phyloP scores from a whole-genome alignment of 2,888 invertebrate species.

The Aethes cnicana region DNA sequence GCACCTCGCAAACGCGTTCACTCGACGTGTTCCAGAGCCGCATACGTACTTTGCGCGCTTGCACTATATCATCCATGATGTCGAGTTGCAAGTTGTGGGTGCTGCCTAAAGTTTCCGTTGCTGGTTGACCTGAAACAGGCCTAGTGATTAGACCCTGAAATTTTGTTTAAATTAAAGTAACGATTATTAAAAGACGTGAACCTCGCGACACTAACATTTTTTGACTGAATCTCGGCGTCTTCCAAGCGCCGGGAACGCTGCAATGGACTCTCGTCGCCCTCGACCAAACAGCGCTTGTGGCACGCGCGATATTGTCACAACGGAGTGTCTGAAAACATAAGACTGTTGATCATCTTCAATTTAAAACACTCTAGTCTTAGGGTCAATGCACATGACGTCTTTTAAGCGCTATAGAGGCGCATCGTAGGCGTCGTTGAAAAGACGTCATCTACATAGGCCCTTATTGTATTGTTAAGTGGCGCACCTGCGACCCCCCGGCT shows the following conservation, averaged over 20 bases:
- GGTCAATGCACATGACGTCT: no score
- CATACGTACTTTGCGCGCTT: conserved; percentile 90
- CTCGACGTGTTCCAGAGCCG: conserved; percentile 92
- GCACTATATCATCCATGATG: conserved; percentile 94
- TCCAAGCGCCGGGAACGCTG: conserved; percentile 86
- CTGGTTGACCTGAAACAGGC: conserved; percentile 83
- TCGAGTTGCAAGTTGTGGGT: conserved; percentile 92
- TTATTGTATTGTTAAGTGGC: no score
- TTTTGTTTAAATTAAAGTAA: no score
- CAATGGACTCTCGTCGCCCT: conserved; percentile 90
- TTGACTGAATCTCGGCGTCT: conserved; percentile 72
- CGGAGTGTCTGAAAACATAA: conserved; percentile 85
- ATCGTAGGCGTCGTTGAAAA: no score
- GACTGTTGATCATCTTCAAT: conserved; percentile 2
- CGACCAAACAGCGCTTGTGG: conserved; percentile 89
- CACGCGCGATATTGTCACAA: conserved; percentile 92
- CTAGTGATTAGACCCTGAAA: conserved; percentile 26
- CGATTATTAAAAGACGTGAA: background rate
- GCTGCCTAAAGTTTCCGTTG: conserved; percentile 88
- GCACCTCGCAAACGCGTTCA: conserved; percentile 91
- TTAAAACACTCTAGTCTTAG: no score
- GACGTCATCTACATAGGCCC: no score
- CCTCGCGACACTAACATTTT: conserved; percentile 63
- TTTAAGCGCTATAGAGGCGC: no score
- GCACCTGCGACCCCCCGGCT: conserved; percentile 86